Percentiles rank a stretch among this genome's conserved stretches.
phyloP scores from a whole-genome alignment of 2,888 invertebrate genomes.

The Odontocolon sp. region DNA sequence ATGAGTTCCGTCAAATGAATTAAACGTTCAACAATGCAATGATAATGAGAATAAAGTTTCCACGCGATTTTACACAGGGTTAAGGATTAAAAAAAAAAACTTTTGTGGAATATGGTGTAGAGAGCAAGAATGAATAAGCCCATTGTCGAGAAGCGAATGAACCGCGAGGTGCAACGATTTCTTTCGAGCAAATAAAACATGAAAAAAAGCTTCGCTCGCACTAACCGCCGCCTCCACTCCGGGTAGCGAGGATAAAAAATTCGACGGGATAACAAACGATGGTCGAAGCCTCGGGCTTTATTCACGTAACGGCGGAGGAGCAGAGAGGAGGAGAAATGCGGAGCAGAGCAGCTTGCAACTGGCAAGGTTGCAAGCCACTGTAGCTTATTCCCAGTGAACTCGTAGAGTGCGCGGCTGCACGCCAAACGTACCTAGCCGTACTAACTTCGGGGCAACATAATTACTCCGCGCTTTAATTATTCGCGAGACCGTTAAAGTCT shows the following conservation, averaged over 20 bases:
- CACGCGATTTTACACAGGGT: neutral
- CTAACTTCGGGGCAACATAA: conserved; percentile 22
- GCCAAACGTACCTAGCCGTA: neutral
- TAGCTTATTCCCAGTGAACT: neutral
- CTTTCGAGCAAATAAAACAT: conserved; percentile 29
- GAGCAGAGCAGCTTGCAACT: conserved; percentile 11
- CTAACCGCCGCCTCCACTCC: neutral
- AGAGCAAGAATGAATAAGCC: conserved; percentile 9
- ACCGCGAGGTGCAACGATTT: conserved; percentile 20
- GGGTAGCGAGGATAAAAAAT: conserved; percentile 7
- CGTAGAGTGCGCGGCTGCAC: neutral
- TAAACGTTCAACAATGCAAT: neutral
- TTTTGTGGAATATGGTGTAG: neutral
- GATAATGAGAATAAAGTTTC: neutral
- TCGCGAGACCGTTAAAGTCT: conserved; percentile 24
- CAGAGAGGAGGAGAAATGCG: conserved; percentile 6
- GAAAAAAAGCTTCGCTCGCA: conserved; percentile 1
- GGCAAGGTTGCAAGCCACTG: neutral
- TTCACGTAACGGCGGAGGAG: conserved; percentile 3
- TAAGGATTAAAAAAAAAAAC: neutral
- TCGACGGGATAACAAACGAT: conserved; percentile 15
- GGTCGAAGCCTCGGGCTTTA: conserved; percentile 1
- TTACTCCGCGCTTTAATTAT: conserved; percentile 32
- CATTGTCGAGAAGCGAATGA: conserved; percentile 23
- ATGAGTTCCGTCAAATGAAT: too few relatives aligned